These are phyloP conservation scores for Siniperca undulata DNA, from an alignment of 2,797 vertebrate species.

Conservation along the genomic window DNA sequence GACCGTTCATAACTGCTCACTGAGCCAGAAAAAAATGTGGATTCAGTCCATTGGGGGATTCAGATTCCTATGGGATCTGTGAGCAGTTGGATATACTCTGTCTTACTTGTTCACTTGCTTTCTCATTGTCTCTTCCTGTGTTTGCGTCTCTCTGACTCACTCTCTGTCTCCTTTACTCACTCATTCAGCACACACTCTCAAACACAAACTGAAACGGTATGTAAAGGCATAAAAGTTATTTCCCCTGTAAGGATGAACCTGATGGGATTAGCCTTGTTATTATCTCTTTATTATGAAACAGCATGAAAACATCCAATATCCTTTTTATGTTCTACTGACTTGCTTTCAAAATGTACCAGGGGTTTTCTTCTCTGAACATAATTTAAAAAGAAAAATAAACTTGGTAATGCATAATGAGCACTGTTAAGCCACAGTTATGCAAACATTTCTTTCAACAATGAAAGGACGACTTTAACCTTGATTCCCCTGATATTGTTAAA, in stretches of 20 bases:
- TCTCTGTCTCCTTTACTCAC: background rate
- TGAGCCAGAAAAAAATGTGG: conserved; percentile 66
- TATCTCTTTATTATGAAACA: conserved; percentile 28
- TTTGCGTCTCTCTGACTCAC: conserved; percentile 8
- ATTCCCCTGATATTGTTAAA: background rate
- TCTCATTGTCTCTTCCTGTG: conserved; percentile 7
- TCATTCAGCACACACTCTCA: background rate
- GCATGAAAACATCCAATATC: conserved; percentile 11
- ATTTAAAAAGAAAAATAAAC: conserved; percentile 11
- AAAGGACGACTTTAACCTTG: background rate
- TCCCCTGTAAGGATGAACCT: conserved; percentile 25
- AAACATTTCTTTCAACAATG: background rate
- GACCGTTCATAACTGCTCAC: conserved; percentile 63
- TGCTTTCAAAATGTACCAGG: background rate
- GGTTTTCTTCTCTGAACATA: conserved; percentile 7
- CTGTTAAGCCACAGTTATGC: background rate
- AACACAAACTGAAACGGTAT: conserved; percentile 4
- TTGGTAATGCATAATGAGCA: background rate
- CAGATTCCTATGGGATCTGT: conserved; percentile 65
- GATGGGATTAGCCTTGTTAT: conserved; percentile 15
- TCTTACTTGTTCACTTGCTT: conserved; percentile 29
- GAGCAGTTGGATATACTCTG: conserved; percentile 41
- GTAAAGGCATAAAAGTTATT: conserved; percentile 23
- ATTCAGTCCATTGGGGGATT: conserved; percentile 72
- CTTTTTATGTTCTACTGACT: conserved; percentile 10